phyloP scores from a whole-genome alignment of 2,797 vertebrate genomes.

The Lacerta viridis region DNA sequence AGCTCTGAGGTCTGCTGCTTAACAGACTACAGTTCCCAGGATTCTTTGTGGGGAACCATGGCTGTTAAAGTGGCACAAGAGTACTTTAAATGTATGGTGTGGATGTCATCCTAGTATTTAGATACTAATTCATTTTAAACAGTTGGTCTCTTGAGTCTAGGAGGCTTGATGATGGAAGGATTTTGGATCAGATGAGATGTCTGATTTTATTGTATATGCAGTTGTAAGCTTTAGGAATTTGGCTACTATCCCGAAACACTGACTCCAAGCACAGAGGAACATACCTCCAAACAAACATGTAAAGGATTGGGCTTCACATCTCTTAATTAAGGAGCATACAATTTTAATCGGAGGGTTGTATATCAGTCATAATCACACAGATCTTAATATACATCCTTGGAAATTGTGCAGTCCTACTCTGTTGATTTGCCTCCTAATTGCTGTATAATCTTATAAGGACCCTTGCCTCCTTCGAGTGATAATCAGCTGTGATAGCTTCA shows the following conservation, averaged over 20 bases:
- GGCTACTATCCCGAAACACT: not conserved
- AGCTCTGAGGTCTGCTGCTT: too few relatives aligned
- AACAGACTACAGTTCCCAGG: too few relatives aligned
- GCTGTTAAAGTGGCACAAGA: too few relatives aligned
- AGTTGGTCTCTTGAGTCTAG: not conserved
- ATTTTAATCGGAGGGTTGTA: not conserved
- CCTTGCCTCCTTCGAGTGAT: slow-evolving; percentile 14
- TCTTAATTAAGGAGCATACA: not conserved
- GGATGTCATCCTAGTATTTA: not conserved
- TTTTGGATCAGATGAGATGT: not conserved
- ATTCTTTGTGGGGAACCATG: too few relatives aligned
- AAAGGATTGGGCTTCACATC: not conserved
- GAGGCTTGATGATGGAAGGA: fast-evolving
- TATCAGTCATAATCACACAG: not conserved
- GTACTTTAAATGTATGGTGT: too few relatives aligned
- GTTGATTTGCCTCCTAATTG: not conserved
- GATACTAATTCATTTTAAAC: not conserved
- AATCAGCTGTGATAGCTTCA: slow-evolving; percentile 25
- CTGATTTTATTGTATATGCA: not conserved
- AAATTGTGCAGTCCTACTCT: not conserved
- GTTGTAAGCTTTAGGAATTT: not conserved
- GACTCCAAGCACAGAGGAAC: not conserved
- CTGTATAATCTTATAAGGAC: not conserved
- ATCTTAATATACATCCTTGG: not conserved
- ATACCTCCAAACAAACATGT: not conserved